phyloP scores from a whole-genome alignment of 2,113 vertebrate species.

The Bungarus multicinctus region DNA sequence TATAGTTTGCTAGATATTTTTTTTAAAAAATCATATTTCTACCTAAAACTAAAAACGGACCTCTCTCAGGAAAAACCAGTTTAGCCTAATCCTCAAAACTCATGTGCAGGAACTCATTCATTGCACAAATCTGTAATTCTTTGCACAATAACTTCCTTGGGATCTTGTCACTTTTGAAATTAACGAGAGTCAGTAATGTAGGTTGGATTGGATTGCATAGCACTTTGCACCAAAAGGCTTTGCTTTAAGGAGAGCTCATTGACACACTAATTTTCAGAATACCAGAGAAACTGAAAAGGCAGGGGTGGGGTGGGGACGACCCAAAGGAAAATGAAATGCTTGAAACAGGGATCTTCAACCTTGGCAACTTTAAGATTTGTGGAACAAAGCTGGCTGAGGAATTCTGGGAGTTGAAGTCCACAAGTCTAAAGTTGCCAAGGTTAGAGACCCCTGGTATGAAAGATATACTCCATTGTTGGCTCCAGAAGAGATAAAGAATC shows the following conservation, averaged over 20 bases:
- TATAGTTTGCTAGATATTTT: not conserved
- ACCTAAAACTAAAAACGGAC: too few relatives aligned
- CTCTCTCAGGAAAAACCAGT: too few relatives aligned
- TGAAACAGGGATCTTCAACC: too few relatives aligned
- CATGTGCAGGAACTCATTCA: not conserved
- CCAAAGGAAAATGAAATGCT: not conserved
- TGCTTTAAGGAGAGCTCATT: not conserved
- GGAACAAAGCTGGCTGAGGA: too few relatives aligned
- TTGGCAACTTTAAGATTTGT: too few relatives aligned
- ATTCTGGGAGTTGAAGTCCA: too few relatives aligned
- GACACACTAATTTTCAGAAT: not conserved
- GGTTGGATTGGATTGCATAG: not conserved
- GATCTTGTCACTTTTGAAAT: not conserved
- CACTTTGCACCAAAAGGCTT: not conserved
- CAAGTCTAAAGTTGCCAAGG: too few relatives aligned
- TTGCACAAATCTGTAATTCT: not conserved
- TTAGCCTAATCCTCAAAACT: not conserved
- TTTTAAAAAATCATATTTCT: not conserved
- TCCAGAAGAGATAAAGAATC: not conserved
- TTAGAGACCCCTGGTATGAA: not conserved
- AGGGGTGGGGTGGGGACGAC: rapidly evolving
- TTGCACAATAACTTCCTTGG: not conserved
- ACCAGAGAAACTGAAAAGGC: not conserved
- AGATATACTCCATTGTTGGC: not conserved
- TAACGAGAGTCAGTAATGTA: not conserved